phyloP scores from a whole-genome alignment of 2,888 invertebrate genomes.

The Clusia tigrina region DNA sequence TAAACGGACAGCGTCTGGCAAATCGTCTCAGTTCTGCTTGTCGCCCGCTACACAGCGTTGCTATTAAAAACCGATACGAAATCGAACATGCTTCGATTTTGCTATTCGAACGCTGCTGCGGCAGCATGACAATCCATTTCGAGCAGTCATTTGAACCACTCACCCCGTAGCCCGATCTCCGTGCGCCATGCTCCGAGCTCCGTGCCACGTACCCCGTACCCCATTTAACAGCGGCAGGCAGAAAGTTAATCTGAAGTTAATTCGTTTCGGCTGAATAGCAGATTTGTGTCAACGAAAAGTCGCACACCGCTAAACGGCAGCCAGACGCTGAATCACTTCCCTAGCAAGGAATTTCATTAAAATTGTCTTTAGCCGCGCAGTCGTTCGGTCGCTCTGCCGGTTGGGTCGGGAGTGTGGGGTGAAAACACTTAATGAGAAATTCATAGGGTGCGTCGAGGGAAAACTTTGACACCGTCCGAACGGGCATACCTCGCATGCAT shows the following conservation, averaged over 20 bases:
- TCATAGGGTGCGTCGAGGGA: slow-evolving; percentile 33
- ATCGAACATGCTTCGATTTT: slow-evolving; percentile 3
- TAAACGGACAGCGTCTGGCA: slow-evolving; percentile 30
- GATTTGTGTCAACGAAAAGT: slow-evolving; percentile 39
- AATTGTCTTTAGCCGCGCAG: slow-evolving; percentile 13
- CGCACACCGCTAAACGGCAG: slow-evolving; percentile 15
- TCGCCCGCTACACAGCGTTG: not conserved
- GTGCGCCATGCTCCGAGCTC: not conserved
- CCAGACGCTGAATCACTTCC: slow-evolving; percentile 38
- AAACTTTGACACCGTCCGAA: too few species aligned
- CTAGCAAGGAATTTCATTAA: slow-evolving; percentile 18
- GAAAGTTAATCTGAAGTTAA: slow-evolving; percentile 64
- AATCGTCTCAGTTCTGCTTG: not conserved
- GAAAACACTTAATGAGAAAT: slow-evolving; percentile 39
- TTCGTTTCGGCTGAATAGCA: slow-evolving; percentile 54
- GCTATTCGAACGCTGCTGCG: not conserved
- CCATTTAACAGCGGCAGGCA: slow-evolving; percentile 30
- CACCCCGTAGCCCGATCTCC: not conserved
- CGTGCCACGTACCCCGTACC: not conserved
- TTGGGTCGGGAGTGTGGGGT: slow-evolving; percentile 6
- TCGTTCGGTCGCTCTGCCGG: not conserved
- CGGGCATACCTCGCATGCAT: not conserved
- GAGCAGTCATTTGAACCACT: not conserved
- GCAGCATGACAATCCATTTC: not conserved
- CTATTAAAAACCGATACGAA: slow-evolving; percentile 1